Percentiles rank a stretch among this genome's conserved stretches.
Conservation (phyloP, 2,888 invertebrate genomes). For the Cosmorhoe ocellata region DNA sequence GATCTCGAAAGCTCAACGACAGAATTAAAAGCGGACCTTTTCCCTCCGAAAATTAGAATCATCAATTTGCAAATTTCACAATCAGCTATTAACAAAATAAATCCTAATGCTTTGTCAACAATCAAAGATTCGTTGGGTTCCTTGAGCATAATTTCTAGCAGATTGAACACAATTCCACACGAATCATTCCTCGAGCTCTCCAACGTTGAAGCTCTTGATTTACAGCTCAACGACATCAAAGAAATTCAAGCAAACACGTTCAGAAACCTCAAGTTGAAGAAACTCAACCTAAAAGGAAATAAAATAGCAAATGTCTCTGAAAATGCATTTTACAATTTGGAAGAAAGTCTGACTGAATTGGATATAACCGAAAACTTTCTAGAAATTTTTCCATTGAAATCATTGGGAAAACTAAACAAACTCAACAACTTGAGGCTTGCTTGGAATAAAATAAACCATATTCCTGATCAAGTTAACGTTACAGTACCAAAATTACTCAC, state of each 20-base stretch:
- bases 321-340: slow-evolving; percentile 90
- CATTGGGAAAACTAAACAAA: slow-evolving; percentile 88
- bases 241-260: slow-evolving; percentile 93
- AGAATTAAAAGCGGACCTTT: slow-evolving; percentile 88
- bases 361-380: slow-evolving; percentile 94
- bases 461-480: slow-evolving; percentile 88
- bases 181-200: slow-evolving; percentile 88
- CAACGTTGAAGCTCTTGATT: slow-evolving; percentile 88
- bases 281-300: slow-evolving; percentile 93
- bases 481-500: slow-evolving; percentile 87
- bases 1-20: slow-evolving; percentile 92
- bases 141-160: slow-evolving; percentile 89
- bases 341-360: slow-evolving; percentile 89
- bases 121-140: slow-evolving; percentile 88
- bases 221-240: slow-evolving; percentile 93
- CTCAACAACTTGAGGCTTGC: slow-evolving; percentile 88
- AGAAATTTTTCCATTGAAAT: slow-evolving; percentile 90
- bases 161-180: slow-evolving; percentile 88
- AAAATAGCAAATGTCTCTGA: slow-evolving; percentile 91
- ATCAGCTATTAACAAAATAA: slow-evolving; percentile 87
- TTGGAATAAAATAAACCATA: slow-evolving; percentile 91
- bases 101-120: slow-evolving; percentile 85
- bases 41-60: slow-evolving; percentile 86
- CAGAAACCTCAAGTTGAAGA: slow-evolving; percentile 89
- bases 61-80: slow-evolving; percentile 90